phyloP scores from a whole-genome alignment of 2,888 invertebrate species.

The Cheilosia urbana region DNA sequence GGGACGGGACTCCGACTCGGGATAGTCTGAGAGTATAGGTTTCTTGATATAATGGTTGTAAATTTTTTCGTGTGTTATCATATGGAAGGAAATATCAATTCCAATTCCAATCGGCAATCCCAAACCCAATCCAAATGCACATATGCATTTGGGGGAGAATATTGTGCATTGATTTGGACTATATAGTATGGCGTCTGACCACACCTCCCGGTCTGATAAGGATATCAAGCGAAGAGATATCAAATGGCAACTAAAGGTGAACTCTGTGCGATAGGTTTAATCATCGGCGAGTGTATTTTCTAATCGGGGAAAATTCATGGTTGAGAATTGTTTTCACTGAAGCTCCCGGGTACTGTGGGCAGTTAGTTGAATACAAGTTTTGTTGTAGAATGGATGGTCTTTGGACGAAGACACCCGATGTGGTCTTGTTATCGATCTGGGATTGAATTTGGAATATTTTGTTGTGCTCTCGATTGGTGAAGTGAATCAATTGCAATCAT shows the following conservation, averaged over 20 bases:
- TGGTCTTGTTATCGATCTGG: background rate
- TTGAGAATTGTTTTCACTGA: constrained; percentile 23
- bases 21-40: constrained; percentile 31
- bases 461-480: background rate
- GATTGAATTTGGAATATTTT: background rate
- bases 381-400: constrained; percentile 53
- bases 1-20: constrained; percentile 29
- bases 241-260: constrained; percentile 69
- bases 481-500: background rate
- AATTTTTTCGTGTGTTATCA: constrained; percentile 44
- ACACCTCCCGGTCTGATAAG: constrained; percentile 62
- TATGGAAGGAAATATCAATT: constrained; percentile 13
- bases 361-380: constrained; percentile 63
- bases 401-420: background rate
- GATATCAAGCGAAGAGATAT: constrained; percentile 61
- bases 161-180: constrained; percentile 31
- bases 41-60: constrained; percentile 16
- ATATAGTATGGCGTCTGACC: background rate
- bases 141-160: constrained; percentile 24
- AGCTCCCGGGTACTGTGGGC: background rate
- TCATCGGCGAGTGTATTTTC: constrained; percentile 29
- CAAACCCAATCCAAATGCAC: constrained; percentile 4
- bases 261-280: constrained; percentile 61
- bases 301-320: constrained; percentile 46
- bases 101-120: background rate